phyloP scores from a whole-genome alignment of 2,113 vertebrate genomes.

The Psittacula cyanocephala region DNA sequence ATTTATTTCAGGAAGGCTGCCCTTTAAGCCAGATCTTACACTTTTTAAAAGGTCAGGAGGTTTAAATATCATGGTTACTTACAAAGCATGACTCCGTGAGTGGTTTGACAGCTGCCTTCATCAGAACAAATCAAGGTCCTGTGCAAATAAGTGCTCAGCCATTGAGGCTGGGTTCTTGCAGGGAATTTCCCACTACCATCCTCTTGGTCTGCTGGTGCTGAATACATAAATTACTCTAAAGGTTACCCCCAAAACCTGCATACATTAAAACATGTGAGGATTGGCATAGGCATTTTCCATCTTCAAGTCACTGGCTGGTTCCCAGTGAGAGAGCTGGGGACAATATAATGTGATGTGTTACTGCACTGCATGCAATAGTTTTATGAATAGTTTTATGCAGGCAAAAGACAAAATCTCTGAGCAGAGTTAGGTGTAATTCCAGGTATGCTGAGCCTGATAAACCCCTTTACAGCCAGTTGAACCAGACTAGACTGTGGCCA shows the following conservation, averaged over 20 bases:
- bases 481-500: not conserved
- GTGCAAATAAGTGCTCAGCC: not conserved
- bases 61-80: constrained; percentile 42
- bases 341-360: not conserved
- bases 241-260: not conserved
- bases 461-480: not conserved
- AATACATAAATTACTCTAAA: not conserved
- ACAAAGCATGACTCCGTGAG: not conserved
- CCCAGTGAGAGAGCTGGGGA: not conserved
- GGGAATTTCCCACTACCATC: not conserved
- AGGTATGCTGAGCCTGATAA: not conserved
- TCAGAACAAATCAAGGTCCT: not conserved
- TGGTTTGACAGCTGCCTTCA: not conserved
- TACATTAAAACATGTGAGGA: not conserved
- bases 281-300: not conserved
- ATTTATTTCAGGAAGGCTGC: constrained; percentile 51
- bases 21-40: constrained; percentile 27
- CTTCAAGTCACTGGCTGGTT: not conserved
- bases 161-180: not conserved
- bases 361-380: not conserved
- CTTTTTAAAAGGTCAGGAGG: constrained; percentile 41
- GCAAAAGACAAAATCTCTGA: not conserved
- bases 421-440: not conserved
- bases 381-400: not conserved
- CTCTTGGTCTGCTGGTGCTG: not conserved